Base-by-base conservation (phyloP, 1,140 invertebrate species). In the Sitobion miscanthi region DNA sequence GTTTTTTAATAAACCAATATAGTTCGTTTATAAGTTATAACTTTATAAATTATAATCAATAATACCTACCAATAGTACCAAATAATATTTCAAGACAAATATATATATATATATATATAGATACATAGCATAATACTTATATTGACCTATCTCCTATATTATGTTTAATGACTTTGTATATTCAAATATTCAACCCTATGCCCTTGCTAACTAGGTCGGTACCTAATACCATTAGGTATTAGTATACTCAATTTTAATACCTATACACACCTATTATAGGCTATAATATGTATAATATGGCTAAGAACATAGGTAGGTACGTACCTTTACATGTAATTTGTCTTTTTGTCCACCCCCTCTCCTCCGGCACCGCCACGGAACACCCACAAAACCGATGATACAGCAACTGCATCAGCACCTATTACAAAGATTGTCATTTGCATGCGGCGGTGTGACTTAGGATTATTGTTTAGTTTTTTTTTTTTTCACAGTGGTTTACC, bases 401-500 rank as follows among this genome's bases (percentile, higher is more conserved):
- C 62, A 11, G 11, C 57, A 9, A 62, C 62, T 14, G 77, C n/a
- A 21, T 0, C n/a, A n/a, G 35, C 11, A 20, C 30, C 69, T n/a
- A 20, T n/a, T 6, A 35, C 35, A n/a, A n/a, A n/a, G 62, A 42
- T 25, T 25, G 23, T 9, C 23, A 45, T 85, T 42, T 42, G 38
- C 38, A 42, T 42, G 35, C 35, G 30, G 30, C n/a, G 14, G 62
- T 77, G 62, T n/a, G 23, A 42, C 42, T 45, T 45, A 42, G n/a
- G 52, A 54, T 0, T 54, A 54, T 54, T 54, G 20, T 35, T n/a
- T 45, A 83, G 30, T 49, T 21, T 85, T 86, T 82, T 89, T 45
- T 54, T 42, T 54, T 23, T 86, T 86, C 25, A 94, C 82, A 82
- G 47, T 85, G 83, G 82, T 86, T 91, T 91, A 86, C 69, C 49